Evolutionary conservation across 2,888 invertebrate species (phyloP).

Genomic region (Cantharis nigra): DNA sequence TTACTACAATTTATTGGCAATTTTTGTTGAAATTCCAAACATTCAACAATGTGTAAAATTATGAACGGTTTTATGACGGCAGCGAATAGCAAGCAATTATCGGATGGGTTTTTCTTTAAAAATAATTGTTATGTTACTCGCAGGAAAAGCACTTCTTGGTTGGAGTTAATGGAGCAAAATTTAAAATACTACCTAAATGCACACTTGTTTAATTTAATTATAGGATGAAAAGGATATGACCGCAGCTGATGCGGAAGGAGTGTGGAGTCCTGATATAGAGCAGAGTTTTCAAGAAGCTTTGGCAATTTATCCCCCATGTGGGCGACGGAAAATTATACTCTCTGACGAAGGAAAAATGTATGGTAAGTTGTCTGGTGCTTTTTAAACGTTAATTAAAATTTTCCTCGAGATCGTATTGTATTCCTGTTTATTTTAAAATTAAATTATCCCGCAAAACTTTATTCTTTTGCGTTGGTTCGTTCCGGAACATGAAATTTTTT

Average conservation of each 20-base stretch:
- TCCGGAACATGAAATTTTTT: neutral
- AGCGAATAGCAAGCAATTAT: neutral
- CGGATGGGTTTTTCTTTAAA: neutral
- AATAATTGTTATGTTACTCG: neutral
- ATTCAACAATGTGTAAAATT: neutral
- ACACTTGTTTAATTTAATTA: slow-evolving; percentile 31
- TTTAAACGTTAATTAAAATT: neutral
- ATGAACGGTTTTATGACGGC: neutral
- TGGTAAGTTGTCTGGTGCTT: slow-evolving; percentile 74
- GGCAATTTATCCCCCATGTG: slow-evolving; percentile 99
- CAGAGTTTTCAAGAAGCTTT: slow-evolving; percentile 99
- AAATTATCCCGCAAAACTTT: neutral
- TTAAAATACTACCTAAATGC: slow-evolving; percentile 1
- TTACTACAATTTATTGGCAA: neutral
- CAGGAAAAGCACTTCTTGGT: neutral
- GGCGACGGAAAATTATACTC: slow-evolving; percentile 98
- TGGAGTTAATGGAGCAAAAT: neutral
- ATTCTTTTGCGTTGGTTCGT: neutral
- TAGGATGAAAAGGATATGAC: slow-evolving; percentile 88
- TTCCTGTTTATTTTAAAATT: neutral
- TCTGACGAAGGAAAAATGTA: slow-evolving; percentile 99
- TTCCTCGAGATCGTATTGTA: neutral
- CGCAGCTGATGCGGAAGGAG: slow-evolving; percentile 98
- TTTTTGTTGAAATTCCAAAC: neutral
- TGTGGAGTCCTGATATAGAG: slow-evolving; percentile 99